Conservation (phyloP, 92 coral and sea anemone genomes). For the Zoanthus sansibaricus region DNA sequence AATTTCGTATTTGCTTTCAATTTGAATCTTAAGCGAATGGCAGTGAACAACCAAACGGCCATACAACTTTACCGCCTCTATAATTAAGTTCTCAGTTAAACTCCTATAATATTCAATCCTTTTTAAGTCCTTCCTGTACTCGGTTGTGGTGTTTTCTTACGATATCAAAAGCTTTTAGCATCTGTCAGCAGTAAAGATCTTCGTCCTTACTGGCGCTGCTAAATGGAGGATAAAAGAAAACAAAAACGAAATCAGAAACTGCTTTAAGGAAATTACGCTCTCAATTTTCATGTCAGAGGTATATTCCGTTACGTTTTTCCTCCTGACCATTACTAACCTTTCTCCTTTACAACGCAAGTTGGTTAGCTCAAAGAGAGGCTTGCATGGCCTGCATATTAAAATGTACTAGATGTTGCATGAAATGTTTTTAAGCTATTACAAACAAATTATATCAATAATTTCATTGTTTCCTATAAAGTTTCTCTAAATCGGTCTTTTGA, state of each 20-base stretch:
- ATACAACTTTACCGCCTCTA: slow-evolving; percentile 6
- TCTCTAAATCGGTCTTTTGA: slow-evolving; percentile 1
- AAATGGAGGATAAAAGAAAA: neutral
- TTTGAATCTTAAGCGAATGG: slow-evolving; percentile 19
- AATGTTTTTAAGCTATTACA: slow-evolving; percentile 35
- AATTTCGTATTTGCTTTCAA: slow-evolving; percentile 34
- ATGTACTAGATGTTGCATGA: slow-evolving; percentile 14
- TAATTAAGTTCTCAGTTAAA: slow-evolving; percentile 14
- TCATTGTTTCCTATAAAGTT: slow-evolving; percentile 2
- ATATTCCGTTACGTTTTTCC: neutral
- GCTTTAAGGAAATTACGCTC: slow-evolving; percentile 31
- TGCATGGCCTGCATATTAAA: slow-evolving; percentile 6
- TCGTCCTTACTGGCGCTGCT: neutral
- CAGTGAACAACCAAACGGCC: slow-evolving; percentile 36
- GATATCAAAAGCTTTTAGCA: slow-evolving; percentile 37
- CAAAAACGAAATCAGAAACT: slow-evolving; percentile 6
- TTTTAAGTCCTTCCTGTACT: slow-evolving; percentile 36
- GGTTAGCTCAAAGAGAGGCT: neutral
- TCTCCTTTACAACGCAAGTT: neutral
- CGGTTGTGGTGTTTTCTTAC: slow-evolving; percentile 29
- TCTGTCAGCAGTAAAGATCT: slow-evolving; percentile 28
- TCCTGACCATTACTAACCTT: slow-evolving; percentile 17
- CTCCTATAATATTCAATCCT: slow-evolving; percentile 23
- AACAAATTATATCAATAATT: slow-evolving; percentile 36
- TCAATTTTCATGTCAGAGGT: slow-evolving; percentile 1